Evolutionary conservation across 2,797 vertebrate species (phyloP), one percentile per base, ranked within the genome.

Genomic region (Rhabdophis nuchalis): DNA sequence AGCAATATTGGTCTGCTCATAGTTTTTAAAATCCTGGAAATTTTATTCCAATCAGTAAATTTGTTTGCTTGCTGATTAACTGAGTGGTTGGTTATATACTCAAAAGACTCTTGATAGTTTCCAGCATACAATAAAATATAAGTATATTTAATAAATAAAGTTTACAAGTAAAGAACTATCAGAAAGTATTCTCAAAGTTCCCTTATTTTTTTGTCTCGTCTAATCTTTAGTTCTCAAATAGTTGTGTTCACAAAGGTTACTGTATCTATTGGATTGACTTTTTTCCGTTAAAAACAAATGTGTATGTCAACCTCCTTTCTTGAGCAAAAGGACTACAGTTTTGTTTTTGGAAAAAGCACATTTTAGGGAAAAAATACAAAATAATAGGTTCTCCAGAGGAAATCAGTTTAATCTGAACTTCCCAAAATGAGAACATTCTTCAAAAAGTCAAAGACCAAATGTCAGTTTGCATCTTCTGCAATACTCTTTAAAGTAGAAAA

Each of bases 401-500:
- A 93, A 27, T 56, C 64, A 11, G 52, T 94, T 93, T 91, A 85
- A 92, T 58, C 50, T 90, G 58, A 92, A 88, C 46, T 86, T 68
- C 16, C 56, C 50, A 82, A 94, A 4, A 90, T 23, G 13, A 88
- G 56, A 95, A 25, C 0, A 89, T 29, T 29, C 41, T 92, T 64
- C 93, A 93, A n/a, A 90, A 92, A 95, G 46, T 5, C 54, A 86
- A 95, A 86, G 53, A 32, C 7, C 11, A 91, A 85, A 18, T 72
- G 54, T 4, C 25, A 0, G 60, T 94, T 90, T 57, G 57, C 9
- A 7, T 88, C 94, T 90, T 91, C 90, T 60, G 0, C 61, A 89
- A 50, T 88, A 95, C 95, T 95, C 92, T 95, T 94, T 92, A 10
- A 72, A 94, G 92, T 41, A 85, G 92, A 94, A 90, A 94, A 87